Evolutionary conservation across 2,113 vertebrate species (phyloP).

Genomic region (Cervus canadensis): DNA sequence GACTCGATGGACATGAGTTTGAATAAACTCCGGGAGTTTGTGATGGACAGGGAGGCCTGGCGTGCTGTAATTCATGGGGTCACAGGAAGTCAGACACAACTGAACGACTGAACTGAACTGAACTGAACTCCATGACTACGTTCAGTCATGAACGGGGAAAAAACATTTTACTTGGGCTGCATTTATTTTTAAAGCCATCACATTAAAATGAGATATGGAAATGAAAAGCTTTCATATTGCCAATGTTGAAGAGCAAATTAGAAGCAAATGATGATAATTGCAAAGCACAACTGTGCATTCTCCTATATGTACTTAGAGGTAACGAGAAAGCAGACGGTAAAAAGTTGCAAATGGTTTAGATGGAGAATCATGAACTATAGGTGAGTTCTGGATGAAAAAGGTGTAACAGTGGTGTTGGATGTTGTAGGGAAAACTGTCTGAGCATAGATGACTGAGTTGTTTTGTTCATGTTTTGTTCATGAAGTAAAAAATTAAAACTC

Average conservation of each 20-base stretch:
- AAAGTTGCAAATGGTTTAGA: conserved; percentile 16
- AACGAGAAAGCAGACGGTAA: not conserved
- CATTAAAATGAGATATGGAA: conserved; percentile 59
- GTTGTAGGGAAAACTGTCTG: not conserved
- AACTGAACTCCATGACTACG: not conserved
- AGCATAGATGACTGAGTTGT: conserved; percentile 1
- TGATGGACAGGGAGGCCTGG: too few relatives aligned
- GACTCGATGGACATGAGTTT: too few relatives aligned
- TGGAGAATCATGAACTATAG: not conserved
- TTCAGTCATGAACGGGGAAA: conserved; percentile 20
- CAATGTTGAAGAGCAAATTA: conserved; percentile 47
- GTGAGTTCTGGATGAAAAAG: not conserved
- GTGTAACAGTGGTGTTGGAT: not conserved
- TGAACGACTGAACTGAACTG: too few relatives aligned
- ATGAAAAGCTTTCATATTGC: conserved; percentile 56
- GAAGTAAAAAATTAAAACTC: not conserved
- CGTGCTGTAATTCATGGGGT: too few relatives aligned
- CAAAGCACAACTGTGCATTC: conserved; percentile 28
- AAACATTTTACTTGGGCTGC: conserved; percentile 50
- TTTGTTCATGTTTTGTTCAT: conserved; percentile 35
- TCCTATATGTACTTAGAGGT: not conserved
- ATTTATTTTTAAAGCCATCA: conserved; percentile 51
- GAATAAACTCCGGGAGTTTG: too few relatives aligned
- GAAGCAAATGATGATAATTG: conserved; percentile 44
- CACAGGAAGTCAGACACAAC: too few relatives aligned